Percentiles rank a stretch among this genome's conserved stretches.
Conservation (phyloP, 2,113 vertebrate genomes). For the Myotis lucifugus region DNA sequence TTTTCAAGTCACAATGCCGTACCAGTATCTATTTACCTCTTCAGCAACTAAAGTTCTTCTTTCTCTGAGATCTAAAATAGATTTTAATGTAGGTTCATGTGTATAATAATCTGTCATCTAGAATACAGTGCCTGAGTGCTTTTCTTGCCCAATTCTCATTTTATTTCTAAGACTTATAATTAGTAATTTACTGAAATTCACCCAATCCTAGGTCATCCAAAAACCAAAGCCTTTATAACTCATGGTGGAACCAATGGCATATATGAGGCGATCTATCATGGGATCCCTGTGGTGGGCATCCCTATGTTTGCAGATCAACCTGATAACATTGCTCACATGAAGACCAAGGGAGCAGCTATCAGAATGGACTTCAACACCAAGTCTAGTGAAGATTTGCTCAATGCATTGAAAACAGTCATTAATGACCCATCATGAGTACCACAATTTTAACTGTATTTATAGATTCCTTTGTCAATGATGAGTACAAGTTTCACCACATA, state of each 20-base stretch:
- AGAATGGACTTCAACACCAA: slow-evolving; percentile 83
- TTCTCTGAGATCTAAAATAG: neutral
- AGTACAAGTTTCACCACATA: neutral
- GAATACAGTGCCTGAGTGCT: neutral
- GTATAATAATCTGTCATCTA: neutral
- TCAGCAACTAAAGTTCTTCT: neutral
- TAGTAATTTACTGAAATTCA: neutral
- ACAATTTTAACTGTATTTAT: neutral
- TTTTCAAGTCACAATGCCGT: neutral
- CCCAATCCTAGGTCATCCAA: slow-evolving; percentile 86
- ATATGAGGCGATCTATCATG: slow-evolving; percentile 92
- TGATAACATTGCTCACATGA: slow-evolving; percentile 86
- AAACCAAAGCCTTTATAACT: slow-evolving; percentile 84
- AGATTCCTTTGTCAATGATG: neutral
- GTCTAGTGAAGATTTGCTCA: slow-evolving; percentile 58
- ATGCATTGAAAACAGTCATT: slow-evolving; percentile 87
- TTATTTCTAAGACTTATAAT: neutral
- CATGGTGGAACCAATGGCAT: slow-evolving; percentile 85
- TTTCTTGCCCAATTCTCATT: neutral
- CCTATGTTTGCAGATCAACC: slow-evolving; percentile 90
- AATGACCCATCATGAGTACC: slow-evolving; percentile 86
- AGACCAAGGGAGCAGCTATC: slow-evolving; percentile 86
- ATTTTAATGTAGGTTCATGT: neutral
- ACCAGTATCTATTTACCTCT: neutral
- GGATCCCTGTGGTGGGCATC: slow-evolving; percentile 89